These are phyloP conservation scores for Drosophila albomicans DNA, from an alignment of 1,140 invertebrate species.

Conservation along the genomic window DNA sequence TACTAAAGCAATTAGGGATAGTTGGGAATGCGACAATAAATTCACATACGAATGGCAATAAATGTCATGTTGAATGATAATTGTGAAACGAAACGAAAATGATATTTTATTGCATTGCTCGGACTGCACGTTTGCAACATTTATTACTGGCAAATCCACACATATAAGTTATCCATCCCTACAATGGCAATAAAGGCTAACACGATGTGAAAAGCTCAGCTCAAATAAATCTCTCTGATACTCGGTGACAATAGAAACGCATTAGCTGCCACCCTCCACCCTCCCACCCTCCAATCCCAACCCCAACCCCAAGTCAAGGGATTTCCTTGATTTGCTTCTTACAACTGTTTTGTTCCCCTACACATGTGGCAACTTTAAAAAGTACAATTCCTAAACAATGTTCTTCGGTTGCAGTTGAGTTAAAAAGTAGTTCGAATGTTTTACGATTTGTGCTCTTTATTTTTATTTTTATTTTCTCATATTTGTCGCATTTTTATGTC, in stretches of 20 bases:
- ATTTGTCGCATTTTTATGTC: slow-evolving; percentile 63
- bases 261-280: slow-evolving; percentile 43
- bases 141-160: slow-evolving; percentile 53
- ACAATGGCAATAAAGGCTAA: slow-evolving; percentile 72
- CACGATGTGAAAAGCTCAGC: slow-evolving; percentile 57
- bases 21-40: slow-evolving; percentile 9
- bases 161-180: slow-evolving; percentile 64
- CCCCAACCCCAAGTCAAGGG: neutral
- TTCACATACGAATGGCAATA: slow-evolving; percentile 6
- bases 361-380: slow-evolving; percentile 24
- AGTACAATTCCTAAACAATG: slow-evolving; percentile 33
- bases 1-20: slow-evolving; percentile 9
- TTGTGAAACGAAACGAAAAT: slow-evolving; percentile 20
- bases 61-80: slow-evolving; percentile 27
- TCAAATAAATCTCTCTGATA: slow-evolving; percentile 63
- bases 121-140: slow-evolving; percentile 33
- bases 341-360: neutral
- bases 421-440: slow-evolving; percentile 22
- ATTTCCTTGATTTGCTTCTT: neutral
- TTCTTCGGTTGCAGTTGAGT: slow-evolving; percentile 6
- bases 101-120: slow-evolving; percentile 33
- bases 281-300: neutral
- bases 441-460: slow-evolving; percentile 31
- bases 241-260: slow-evolving; percentile 73
- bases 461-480: slow-evolving; percentile 54